phyloP scores from a whole-genome alignment of 2,888 invertebrate genomes.

The Lampropteryx suffumata region DNA sequence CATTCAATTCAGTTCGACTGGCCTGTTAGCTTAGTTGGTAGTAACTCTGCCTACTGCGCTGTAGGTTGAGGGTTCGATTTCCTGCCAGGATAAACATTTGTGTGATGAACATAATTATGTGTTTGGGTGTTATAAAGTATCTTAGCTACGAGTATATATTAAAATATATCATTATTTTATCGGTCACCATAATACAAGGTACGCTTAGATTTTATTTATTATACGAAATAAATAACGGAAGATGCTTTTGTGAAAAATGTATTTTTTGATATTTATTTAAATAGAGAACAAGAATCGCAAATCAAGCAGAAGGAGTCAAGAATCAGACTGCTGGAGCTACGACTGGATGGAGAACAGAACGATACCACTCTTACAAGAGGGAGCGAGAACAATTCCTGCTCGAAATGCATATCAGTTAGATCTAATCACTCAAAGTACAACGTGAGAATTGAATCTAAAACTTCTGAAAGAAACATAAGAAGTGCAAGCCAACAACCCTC shows the following conservation, averaged over 20 bases:
- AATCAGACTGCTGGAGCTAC: slow-evolving; percentile 42
- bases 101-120: too few species aligned
- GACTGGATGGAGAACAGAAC: slow-evolving; percentile 31
- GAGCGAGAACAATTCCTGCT: slow-evolving; percentile 11
- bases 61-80: too few species aligned
- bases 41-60: too few species aligned
- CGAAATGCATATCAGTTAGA: slow-evolving; percentile 1
- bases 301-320: slow-evolving; percentile 53
- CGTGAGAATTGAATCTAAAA: background rate
- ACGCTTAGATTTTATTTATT: too few species aligned
- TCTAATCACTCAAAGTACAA: background rate
- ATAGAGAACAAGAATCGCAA: slow-evolving; percentile 55
- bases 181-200: too few species aligned
- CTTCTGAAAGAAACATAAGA: slow-evolving; percentile 5
- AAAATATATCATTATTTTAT: too few species aligned
- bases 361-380: slow-evolving; percentile 8
- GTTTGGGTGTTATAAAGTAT: too few species aligned
- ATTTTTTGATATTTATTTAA: slow-evolving; percentile 6
- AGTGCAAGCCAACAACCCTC: slow-evolving; percentile 35
- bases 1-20: too few species aligned
- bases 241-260: background rate
- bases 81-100: too few species aligned
- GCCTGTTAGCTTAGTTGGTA: too few species aligned
- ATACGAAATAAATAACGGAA: too few species aligned
- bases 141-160: too few species aligned